Base-by-base conservation (phyloP, 1,140 invertebrate genomes). In the Drosophila eugracilis region DNA sequence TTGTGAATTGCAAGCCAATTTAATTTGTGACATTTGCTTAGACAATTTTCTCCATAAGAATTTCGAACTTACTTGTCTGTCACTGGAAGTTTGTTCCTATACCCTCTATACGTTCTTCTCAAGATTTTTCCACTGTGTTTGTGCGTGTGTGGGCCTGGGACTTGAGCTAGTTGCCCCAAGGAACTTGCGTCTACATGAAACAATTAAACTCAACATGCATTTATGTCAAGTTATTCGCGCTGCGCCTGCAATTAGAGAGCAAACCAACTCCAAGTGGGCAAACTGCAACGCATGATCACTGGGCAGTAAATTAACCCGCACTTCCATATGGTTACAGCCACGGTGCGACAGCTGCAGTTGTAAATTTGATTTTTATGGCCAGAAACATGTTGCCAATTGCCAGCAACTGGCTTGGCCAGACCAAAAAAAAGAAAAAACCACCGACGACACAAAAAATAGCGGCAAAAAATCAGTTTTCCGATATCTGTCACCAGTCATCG, bases 181-280 rank as follows among this genome's bases (percentile, higher is more conserved):
- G 73, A 86, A 85, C 77, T 73, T 69, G 79, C 79, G 80, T 84
- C 70, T 75, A 84, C 79, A 85, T 77, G 73, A 73, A 81, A 85
- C 81, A 85, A 85, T 85, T 85, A 85, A 85, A 85, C 59, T 74
- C 81, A 86, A 85, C 83, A 85, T 85, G 81, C 83, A 85, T 85
- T 85, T 88, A 86, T 85, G 81, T 86, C 77, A 86, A 81, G 67
- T 86, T 81, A 81, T 88, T 86, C 77, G 83, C 77, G 81, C 83
- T 86, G 69, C 54, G 58, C 58, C 83, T 50, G 69, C 81, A 85
- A 85, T 86, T 88, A 75, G 48, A 78, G 78, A 72, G 48, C 50
- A 59, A 69, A 42, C 55, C 65, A 48, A 45, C 42, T 66, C 28
- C 45, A 42, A 60, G 58, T 53, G 58, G 41, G 54, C 55, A 32